These are phyloP conservation scores for Stramonita haemastoma DNA, from an alignment of 2,888 invertebrate genomes.

Conservation along the genomic window DNA sequence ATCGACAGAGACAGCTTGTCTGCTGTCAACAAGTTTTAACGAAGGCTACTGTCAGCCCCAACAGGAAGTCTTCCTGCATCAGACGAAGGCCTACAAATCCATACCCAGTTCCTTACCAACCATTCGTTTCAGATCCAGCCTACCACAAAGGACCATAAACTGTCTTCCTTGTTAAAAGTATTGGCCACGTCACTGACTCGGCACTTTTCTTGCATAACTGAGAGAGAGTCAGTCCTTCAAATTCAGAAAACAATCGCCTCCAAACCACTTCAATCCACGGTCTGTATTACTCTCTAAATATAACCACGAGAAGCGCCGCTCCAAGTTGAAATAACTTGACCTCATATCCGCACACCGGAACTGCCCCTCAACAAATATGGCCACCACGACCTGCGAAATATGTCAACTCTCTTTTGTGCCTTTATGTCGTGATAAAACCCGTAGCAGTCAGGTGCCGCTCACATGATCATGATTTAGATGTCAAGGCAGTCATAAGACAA, in stretches of 20 bases:
- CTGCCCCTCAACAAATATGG: not conserved
- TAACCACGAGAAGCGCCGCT: constrained; percentile 4
- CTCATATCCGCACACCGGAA: not conserved
- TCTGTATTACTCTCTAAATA: not conserved
- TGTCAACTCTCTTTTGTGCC: not conserved
- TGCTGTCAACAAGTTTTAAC: too few species aligned
- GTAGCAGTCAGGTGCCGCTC: not conserved
- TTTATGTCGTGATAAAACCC: not conserved
- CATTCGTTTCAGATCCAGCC: too few species aligned
- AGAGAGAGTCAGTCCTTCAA: not conserved
- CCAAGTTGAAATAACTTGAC: constrained; percentile 18
- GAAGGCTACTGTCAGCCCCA: too few species aligned
- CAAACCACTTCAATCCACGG: not conserved
- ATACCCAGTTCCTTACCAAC: too few species aligned
- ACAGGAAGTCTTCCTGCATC: too few species aligned
- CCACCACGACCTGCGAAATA: not conserved
- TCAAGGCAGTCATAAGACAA: not conserved
- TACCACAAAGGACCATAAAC: too few species aligned
- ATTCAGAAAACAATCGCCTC: not conserved
- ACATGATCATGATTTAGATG: not conserved
- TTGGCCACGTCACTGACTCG: not conserved
- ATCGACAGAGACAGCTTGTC: too few species aligned
- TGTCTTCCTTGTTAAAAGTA: too few species aligned
- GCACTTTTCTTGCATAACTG: not conserved
- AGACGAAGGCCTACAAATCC: too few species aligned